phyloP scores from a whole-genome alignment of 2,113 vertebrate genomes.

The Nesoenas mayeri region DNA sequence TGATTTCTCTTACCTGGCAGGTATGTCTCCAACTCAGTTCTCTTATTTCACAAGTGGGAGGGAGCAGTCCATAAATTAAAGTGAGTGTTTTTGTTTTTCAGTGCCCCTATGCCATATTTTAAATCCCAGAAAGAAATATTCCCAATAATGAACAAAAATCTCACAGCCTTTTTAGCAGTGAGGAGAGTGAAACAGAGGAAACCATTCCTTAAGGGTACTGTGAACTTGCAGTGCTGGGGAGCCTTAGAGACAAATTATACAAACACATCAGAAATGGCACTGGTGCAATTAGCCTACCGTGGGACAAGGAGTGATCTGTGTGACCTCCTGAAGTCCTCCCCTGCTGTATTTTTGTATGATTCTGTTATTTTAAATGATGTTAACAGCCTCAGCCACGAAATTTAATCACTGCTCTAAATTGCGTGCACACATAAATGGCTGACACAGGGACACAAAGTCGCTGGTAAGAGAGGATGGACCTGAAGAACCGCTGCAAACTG shows the following conservation, averaged over 20 bases:
- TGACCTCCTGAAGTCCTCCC: background rate
- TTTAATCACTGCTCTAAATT: background rate
- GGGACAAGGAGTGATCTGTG: background rate
- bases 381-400: background rate
- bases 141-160: background rate
- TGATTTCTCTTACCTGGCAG: background rate
- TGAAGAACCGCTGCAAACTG: background rate
- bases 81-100: background rate
- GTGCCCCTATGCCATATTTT: background rate
- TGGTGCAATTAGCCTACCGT: background rate
- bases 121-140: background rate
- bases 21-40: background rate
- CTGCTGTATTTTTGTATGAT: background rate
- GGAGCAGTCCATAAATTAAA: background rate
- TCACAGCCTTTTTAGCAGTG: background rate
- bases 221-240: background rate
- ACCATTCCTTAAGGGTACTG: background rate
- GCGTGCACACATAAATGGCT: accelerated
- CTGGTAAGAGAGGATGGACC: background rate
- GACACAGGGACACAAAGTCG: background rate
- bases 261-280: background rate
- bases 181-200: background rate
- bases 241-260: background rate
- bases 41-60: background rate
- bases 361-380: background rate